phyloP scores from a whole-genome alignment of 2,888 invertebrate species.

The Zygaena filipendulae region DNA sequence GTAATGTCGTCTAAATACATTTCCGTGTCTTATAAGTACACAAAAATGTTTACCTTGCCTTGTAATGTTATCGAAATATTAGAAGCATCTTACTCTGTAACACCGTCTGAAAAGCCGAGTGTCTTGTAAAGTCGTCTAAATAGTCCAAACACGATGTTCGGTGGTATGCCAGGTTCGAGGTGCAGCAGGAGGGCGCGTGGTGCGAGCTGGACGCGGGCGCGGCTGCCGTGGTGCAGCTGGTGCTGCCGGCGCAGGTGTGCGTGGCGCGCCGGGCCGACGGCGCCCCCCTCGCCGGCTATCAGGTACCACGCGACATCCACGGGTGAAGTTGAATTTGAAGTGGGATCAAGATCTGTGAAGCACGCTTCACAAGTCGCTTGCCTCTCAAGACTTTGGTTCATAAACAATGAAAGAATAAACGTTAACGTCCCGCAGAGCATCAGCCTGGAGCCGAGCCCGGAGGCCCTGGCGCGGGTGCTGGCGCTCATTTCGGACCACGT shows the following conservation, averaged over 20 bases:
- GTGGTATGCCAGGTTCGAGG: constrained; percentile 72
- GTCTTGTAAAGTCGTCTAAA: no score
- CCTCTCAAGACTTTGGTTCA: no score
- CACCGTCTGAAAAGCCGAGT: no score
- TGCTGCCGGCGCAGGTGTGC: constrained; percentile 75
- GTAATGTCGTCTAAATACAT: no score
- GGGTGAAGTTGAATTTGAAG: background rate
- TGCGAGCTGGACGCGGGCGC: constrained; percentile 81
- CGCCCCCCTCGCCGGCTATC: constrained; percentile 63
- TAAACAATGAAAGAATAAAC: no score
- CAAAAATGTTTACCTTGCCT: no score
- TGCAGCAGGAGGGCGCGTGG: constrained; percentile 89
- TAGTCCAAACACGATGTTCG: no score
- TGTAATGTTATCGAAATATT: no score
- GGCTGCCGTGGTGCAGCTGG: constrained; percentile 87
- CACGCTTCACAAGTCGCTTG: no score
- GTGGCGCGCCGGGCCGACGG: constrained; percentile 45
- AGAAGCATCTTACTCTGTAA: no score
- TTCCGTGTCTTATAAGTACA: no score
- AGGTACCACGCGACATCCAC: constrained; percentile 25
- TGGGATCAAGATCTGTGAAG: background rate
- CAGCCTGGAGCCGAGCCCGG: constrained; percentile 81
- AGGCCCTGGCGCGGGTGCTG: constrained; percentile 83
- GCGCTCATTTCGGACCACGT: constrained; percentile 95
- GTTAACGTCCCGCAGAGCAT: no score